Evolutionary conservation across 2,113 vertebrate species (phyloP).

Genomic region (Eleginops maclovinus): DNA sequence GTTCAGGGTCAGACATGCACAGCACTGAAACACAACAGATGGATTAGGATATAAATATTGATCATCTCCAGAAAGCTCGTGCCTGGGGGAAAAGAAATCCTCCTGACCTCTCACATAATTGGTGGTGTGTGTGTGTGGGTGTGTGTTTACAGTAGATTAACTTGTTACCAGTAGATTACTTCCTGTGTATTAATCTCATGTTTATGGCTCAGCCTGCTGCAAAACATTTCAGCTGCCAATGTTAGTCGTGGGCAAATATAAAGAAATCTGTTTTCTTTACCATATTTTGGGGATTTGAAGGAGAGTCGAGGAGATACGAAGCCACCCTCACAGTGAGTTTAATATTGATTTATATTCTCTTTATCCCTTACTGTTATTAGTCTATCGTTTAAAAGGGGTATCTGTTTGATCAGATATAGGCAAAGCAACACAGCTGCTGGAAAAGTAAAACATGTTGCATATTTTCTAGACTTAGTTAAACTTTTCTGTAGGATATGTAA

Average conservation of each 20-base stretch:
- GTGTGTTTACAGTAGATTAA: constrained; percentile 26
- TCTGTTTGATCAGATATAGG: too few relatives aligned
- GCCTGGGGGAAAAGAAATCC: constrained; percentile 8
- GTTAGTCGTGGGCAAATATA: not conserved
- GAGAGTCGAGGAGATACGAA: not conserved
- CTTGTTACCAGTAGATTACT: constrained; percentile 4
- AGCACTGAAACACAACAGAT: constrained; percentile 5
- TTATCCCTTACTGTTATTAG: not conserved
- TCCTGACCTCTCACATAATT: too few relatives aligned
- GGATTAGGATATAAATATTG: constrained; percentile 54
- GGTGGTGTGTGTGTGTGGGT: constrained; percentile 6
- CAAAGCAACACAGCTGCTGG: too few relatives aligned
- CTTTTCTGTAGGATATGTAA: too few relatives aligned
- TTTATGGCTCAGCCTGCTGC: not conserved
- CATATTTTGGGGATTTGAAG: not conserved
- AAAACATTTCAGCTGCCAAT: fast-evolving
- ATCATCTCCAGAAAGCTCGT: constrained; percentile 42
- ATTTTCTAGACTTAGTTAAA: too few relatives aligned
- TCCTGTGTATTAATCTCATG: constrained; percentile 34
- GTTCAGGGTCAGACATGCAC: constrained; percentile 21
- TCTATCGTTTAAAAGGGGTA: too few relatives aligned
- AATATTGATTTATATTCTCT: not conserved
- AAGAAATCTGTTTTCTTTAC: not conserved
- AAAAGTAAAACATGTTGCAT: too few relatives aligned
- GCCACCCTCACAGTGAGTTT: constrained; percentile 9